Evolutionary conservation across 2,113 vertebrate species (phyloP), one percentile per base, ranked within the genome.

Genomic region (Zosterops lateralis): DNA sequence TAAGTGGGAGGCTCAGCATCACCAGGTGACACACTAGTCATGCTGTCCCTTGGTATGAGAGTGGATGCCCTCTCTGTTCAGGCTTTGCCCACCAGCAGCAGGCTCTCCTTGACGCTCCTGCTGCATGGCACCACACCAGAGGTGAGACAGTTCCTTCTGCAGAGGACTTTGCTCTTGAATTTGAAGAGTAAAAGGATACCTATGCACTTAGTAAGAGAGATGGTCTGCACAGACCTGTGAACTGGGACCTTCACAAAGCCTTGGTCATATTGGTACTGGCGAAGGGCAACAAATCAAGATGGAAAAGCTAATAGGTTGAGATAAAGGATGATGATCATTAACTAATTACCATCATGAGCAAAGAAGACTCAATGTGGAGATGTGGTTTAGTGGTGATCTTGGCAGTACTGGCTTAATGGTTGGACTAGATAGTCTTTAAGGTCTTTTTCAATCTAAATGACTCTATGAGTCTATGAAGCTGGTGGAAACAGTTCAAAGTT

Each of bases 1-100:
- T 5, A 50, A 45, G 75, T 0, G 0, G 24, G 22, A 74, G 20
- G 45, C n/a, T 77, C 18, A 44, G 44, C 82, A 68, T 80, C 31
- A 19, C 7, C 32, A 34, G 38, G 18, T 61, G 74, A 54, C 4
- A 6, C 25, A 9, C 6, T 0, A 4, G 31, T 50, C 3, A 1
- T 60, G 64, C 40, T 56, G 15, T 20, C 16, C 48, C 32, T 61
- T 1, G 1, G 12, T 4, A 2, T 15, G 66, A 34, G 1, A 15
- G n/a, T 42, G 70, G 36, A 17, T 47, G 13, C 36, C 42, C 25
- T 72, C 64, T 68, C 48, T 2, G 1, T 21, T 18, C 64, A 48
- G 32, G 19, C 38, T 81, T 78, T 83, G 12, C 38, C 61, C 44
- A 57, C 15, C 0, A 0, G 25, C 31, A 89, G 6, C 2, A 0